Evolutionary conservation across 2,113 vertebrate genomes (phyloP), one percentile per base, ranked within the genome.

Genomic region (Tapirus terrestris): DNA sequence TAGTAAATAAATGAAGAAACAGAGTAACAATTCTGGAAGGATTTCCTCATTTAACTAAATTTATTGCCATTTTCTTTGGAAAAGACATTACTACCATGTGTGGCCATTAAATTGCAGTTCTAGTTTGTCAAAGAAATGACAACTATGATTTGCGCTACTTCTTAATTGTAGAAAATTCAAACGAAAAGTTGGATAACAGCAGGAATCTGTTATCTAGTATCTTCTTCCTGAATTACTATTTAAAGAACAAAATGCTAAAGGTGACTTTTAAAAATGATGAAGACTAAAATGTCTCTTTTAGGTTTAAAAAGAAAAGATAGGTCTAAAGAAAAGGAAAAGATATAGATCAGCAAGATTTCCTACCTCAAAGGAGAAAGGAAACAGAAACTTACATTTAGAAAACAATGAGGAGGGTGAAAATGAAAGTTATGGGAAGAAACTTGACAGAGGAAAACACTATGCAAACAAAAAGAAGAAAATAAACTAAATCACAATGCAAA

Each of bases 301-400:
- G 31, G 0, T 70, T 96, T 91, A 61, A 82, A 87, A 97, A 90
- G 21, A 79, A 70, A 48, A 88, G 29, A 36, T 27, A 67, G 25
- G 29, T 79, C 67, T 75, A 94, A 33, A 58, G 61, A 86, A 65
- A 91, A 65, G 4, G 20, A 70, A 88, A 88, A 45, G 29, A 79
- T 11, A 31, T 10, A 43, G 3, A 48, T 89, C 45, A 82, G 70
- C 29, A 93, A 77, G 18, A 61, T 89, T 84, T 73, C 58, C 53
- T 88, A 82, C 3, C 31, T 87, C 75, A 75, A 81, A 91, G 51
- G 45, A 86, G 61, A 98, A 94, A 85, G 51, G 80, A 97, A 98
- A 98, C 58, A 70, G 96, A 96, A 97, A 98, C 73, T 94, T 80
- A 68, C 0, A 79, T 53, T 96, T 36, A 61, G 36, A 75, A 96